A percentile compares a stretch with the other conserved stretches of the same genome.
Evolutionary conservation across 1,140 invertebrate species (phyloP).

Genomic region (Drosophila tsacasi): DNA sequence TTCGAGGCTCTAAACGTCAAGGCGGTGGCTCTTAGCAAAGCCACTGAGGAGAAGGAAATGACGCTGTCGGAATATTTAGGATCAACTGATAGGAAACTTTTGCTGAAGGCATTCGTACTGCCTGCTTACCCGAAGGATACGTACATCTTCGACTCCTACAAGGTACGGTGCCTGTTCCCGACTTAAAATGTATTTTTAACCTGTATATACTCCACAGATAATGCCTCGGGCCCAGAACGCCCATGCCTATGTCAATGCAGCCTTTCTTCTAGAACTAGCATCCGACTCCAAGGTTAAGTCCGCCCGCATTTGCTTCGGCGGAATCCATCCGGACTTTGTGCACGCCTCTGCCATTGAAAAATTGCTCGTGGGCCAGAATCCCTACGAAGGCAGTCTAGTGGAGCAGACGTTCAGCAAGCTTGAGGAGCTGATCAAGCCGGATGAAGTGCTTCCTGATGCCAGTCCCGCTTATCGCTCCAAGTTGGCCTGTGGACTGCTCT

Average conservation of each 20-base stretch:
- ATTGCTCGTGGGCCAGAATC: conserved; percentile 87
- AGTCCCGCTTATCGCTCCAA: conserved; percentile 88
- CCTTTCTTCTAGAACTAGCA: conserved; percentile 87
- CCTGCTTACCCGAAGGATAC: conserved; percentile 65
- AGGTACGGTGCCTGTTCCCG: conserved; percentile 86
- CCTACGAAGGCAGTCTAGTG: conserved; percentile 85
- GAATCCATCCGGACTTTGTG: conserved; percentile 90
- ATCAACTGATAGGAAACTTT: conserved; percentile 38
- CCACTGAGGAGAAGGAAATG: conserved; percentile 54
- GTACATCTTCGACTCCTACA: conserved; percentile 75
- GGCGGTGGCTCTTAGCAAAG: conserved; percentile 42
- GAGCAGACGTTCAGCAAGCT: conserved; percentile 87
- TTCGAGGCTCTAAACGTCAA: conserved; percentile 89
- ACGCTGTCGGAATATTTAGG: conserved; percentile 59
- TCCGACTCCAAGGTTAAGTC: conserved; percentile 69
- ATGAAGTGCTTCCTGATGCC: conserved; percentile 88
- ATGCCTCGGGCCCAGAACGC: conserved; percentile 93
- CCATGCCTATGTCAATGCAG: conserved; percentile 93
- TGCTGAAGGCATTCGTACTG: conserved; percentile 67
- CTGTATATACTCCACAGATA: conserved; percentile 42
- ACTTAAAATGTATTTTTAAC: not conserved
- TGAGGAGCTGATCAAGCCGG: conserved; percentile 88
- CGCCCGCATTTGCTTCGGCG: conserved; percentile 87
- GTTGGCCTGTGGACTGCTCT: conserved; percentile 89
- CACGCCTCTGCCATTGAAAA: conserved; percentile 90